Evolutionary conservation across 92 coral and sea anemone species (phyloP).

Genomic region (Montipora capitata): DNA sequence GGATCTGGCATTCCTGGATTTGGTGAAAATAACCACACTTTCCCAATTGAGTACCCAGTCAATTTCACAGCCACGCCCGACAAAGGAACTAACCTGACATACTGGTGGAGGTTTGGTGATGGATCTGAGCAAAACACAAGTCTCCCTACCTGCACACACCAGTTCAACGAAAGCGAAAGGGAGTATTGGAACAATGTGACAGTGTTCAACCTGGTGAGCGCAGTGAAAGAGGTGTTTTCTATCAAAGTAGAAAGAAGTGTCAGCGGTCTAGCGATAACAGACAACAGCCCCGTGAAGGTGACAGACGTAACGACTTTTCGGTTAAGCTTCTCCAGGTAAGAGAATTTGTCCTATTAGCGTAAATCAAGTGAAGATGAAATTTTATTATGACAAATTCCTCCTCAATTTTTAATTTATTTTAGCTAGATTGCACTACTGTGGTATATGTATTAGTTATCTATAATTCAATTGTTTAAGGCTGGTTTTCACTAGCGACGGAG

Average conservation of each 20-base stretch:
- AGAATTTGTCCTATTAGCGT: no score
- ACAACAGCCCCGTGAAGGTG: constrained; percentile 79
- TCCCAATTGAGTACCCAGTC: constrained; percentile 83
- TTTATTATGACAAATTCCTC: no score
- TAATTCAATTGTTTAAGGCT: no score
- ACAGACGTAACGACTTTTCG: constrained; percentile 57
- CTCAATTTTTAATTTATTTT: no score
- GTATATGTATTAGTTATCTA: no score
- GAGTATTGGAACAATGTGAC: constrained; percentile 63
- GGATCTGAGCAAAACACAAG: constrained; percentile 44
- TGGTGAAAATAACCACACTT: constrained; percentile 49
- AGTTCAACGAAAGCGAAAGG: constrained; percentile 24
- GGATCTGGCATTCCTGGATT: constrained; percentile 75
- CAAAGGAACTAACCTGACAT: constrained; percentile 83
- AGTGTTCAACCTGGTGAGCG: constrained; percentile 81
- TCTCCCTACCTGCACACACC: constrained; percentile 23
- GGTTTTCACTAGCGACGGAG: no score
- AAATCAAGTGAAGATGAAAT: no score
- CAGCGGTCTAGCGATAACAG: constrained; percentile 33
- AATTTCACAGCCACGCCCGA: constrained; percentile 74
- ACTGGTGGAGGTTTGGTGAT: constrained; percentile 65
- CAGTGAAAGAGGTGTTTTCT: constrained; percentile 3
- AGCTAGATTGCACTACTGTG: no score
- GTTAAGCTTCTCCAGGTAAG: constrained; percentile 53
- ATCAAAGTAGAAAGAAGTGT: constrained; percentile 68